These are phyloP conservation scores for Pseudochirops cupreus DNA, from an alignment of 2,797 vertebrate species.

Conservation along the genomic window DNA sequence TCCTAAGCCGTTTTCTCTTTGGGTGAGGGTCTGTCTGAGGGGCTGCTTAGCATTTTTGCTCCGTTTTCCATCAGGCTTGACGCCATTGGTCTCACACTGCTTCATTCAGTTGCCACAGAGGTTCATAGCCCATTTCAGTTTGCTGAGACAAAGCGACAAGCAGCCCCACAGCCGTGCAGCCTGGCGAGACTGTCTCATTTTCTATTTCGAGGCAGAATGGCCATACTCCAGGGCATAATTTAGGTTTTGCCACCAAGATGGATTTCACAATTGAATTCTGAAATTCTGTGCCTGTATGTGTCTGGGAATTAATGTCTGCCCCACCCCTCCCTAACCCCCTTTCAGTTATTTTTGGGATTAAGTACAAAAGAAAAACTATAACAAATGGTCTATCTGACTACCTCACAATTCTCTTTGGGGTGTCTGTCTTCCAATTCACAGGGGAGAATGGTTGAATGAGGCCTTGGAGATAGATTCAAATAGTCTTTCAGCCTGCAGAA, in stretches of 20 bases:
- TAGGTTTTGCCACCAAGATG: constrained; percentile 51
- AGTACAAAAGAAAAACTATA: constrained; percentile 34
- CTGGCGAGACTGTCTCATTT: constrained; percentile 65
- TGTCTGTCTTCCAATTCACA: constrained; percentile 32
- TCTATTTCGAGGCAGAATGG: constrained; percentile 73
- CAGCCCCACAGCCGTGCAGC: constrained; percentile 71
- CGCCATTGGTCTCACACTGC: constrained; percentile 68
- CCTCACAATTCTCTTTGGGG: constrained; percentile 48
- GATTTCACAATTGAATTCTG: constrained; percentile 69
- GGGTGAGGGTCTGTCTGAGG: constrained; percentile 37
- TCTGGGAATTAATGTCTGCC: constrained; percentile 59
- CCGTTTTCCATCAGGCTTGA: constrained; percentile 58
- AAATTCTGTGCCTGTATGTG: constrained; percentile 53
- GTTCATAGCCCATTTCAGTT: constrained; percentile 68
- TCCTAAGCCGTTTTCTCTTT: constrained; percentile 43
- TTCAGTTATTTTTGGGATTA: constrained; percentile 68
- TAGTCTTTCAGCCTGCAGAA: background rate
- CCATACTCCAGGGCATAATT: constrained; percentile 54
- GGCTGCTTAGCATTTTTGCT: constrained; percentile 74
- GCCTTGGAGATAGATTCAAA: background rate
- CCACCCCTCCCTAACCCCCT: background rate
- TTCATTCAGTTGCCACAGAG: constrained; percentile 71
- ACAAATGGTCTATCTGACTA: background rate
- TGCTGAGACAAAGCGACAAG: constrained; percentile 76
- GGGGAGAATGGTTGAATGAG: background rate